Evolutionary conservation across 1,140 invertebrate species (phyloP).

Genomic region (Nasonia vitripennis): DNA sequence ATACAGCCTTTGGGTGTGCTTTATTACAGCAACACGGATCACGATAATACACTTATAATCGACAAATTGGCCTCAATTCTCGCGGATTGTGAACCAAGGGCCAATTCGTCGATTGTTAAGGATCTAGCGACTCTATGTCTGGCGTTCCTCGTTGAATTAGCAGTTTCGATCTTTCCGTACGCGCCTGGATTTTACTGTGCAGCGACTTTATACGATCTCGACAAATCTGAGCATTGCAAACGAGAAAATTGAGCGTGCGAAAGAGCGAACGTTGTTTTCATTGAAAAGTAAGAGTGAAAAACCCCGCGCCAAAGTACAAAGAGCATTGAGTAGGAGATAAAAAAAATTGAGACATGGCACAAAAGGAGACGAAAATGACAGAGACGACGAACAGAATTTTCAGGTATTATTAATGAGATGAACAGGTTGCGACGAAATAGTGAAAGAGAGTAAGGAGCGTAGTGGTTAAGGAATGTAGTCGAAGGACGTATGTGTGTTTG

Average conservation of each 20-base stretch:
- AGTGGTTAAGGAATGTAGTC: conserved; percentile 15
- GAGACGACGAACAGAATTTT: conserved; percentile 49
- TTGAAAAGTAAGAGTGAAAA: background rate
- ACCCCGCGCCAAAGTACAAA: conserved; percentile 1
- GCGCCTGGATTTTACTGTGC: conserved; percentile 91
- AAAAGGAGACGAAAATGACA: conserved; percentile 5
- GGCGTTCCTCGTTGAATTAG: conserved; percentile 89
- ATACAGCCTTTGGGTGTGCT: conserved; percentile 11
- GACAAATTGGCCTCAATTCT: background rate
- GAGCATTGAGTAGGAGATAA: background rate
- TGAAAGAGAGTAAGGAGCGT: conserved; percentile 15
- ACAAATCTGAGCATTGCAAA: conserved; percentile 78
- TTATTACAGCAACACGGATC: background rate
- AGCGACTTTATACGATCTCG: conserved; percentile 89
- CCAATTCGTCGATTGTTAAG: conserved; percentile 21
- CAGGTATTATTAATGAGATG: conserved; percentile 1
- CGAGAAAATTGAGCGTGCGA: conserved; percentile 38
- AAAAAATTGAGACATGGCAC: background rate
- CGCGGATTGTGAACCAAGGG: background rate
- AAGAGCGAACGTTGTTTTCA: background rate
- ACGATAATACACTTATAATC: conserved; percentile 9
- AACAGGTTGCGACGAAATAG: background rate
- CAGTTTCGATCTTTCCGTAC: conserved; percentile 90
- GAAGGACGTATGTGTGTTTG: conserved; percentile 40
- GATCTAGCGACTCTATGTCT: conserved; percentile 82